Conservation (phyloP, 2,797 vertebrate species). For the Chelonia mydas region DNA sequence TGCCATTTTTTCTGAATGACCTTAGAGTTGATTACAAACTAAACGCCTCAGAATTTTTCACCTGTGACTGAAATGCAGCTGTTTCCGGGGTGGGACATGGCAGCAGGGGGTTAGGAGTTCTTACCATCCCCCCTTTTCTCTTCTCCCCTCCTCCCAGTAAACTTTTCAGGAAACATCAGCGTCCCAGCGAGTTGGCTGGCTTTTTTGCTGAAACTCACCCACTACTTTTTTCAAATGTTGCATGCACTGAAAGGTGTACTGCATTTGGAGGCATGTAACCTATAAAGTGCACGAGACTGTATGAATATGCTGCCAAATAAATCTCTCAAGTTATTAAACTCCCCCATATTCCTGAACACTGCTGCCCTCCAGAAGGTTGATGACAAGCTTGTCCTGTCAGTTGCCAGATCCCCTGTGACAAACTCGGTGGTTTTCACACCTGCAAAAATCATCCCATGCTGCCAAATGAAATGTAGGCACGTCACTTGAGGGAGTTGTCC, state of each 20-base stretch:
- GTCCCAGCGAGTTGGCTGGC: not conserved
- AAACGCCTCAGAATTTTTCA: rapidly evolving
- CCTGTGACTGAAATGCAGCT: not conserved
- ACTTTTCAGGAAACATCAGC: not conserved
- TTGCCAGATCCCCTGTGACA: not conserved
- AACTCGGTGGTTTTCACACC: not conserved
- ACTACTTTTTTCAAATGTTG: not conserved
- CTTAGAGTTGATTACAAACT: not conserved
- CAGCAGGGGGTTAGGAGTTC: not conserved
- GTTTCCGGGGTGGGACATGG: not conserved
- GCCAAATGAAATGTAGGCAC: not conserved
- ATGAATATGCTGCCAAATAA: not conserved
- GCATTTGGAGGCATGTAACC: not conserved
- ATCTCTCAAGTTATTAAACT: not conserved
- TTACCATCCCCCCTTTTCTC: not conserved
- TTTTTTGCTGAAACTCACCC: not conserved
- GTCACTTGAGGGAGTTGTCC: not conserved
- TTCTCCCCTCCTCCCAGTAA: not conserved
- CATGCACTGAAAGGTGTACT: not conserved
- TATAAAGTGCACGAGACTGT: not conserved
- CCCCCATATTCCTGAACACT: not conserved
- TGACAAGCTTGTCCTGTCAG: not conserved
- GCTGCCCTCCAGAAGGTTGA: not conserved
- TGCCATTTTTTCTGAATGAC: not conserved
- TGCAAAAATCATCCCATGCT: not conserved